Percentiles rank a stretch among this genome's conserved stretches.
Conservation (phyloP, 2,797 vertebrate species). For the Gobio occitaniae region DNA sequence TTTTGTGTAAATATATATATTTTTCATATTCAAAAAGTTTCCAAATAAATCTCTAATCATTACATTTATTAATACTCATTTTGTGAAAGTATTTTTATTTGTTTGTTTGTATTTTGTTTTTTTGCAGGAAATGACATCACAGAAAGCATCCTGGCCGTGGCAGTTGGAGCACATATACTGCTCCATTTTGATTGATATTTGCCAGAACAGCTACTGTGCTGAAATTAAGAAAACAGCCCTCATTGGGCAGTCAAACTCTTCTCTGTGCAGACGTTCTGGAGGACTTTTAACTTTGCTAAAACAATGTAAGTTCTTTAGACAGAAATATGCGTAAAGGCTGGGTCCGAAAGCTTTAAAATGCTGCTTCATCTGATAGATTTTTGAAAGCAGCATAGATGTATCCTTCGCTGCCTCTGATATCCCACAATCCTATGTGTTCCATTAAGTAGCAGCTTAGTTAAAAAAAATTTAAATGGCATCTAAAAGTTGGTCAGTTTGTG, state of each 20-base stretch:
- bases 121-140: conserved; percentile 64
- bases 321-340: neutral
- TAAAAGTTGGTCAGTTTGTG: neutral
- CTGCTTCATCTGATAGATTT: neutral
- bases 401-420: too few relatives aligned
- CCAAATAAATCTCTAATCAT: neutral
- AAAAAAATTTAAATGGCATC: neutral
- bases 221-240: conserved; percentile 70
- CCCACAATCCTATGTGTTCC: too few relatives aligned
- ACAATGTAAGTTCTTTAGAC: conserved; percentile 28
- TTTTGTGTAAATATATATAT: neutral
- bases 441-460: neutral
- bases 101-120: neutral
- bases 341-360: neutral
- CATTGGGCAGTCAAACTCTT: conserved; percentile 50
- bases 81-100: neutral
- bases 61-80: neutral
- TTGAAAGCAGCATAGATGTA: too few relatives aligned
- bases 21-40: neutral
- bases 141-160: conserved; percentile 56
- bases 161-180: conserved; percentile 60
- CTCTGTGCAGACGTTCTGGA: neutral
- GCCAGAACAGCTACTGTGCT: conserved; percentile 62
- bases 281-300: conserved; percentile 46
- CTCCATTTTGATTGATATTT: conserved; percentile 66